These are phyloP conservation scores for Metacarcinus magister DNA, from an alignment of 2,888 invertebrate genomes.

Conservation along the genomic window DNA sequence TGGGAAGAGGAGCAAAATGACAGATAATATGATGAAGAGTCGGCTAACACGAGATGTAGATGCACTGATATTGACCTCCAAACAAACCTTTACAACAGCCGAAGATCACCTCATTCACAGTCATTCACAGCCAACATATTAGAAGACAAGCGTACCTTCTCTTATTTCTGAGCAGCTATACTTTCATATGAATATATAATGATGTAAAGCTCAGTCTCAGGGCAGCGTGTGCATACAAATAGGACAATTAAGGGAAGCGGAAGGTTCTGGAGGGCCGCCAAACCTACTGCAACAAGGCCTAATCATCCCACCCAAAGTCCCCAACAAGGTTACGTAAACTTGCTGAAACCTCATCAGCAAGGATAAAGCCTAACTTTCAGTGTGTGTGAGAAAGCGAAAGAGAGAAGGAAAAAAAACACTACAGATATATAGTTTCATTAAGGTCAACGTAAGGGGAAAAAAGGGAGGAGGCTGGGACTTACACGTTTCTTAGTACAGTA, in stretches of 20 bases:
- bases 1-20: neutral
- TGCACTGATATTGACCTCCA: neutral
- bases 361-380: neutral
- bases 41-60: neutral
- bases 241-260: neutral
- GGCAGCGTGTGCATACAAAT: neutral
- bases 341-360: neutral
- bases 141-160: neutral
- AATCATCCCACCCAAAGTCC: neutral
- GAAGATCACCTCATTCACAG: neutral
- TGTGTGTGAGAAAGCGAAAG: neutral
- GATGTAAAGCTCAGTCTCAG: neutral
- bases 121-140: neutral
- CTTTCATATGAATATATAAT: constrained; percentile 48
- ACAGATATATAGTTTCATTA: neutral
- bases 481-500: neutral
- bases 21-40: neutral
- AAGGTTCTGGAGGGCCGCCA: neutral
- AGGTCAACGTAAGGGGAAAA: neutral
- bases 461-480: neutral
- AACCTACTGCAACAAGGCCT: neutral
- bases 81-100: neutral
- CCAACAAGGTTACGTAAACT: neutral
- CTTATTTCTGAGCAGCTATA: neutral
- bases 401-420: neutral